Evolutionary conservation across 2,888 invertebrate species (phyloP), one percentile per base, ranked within the genome.

Genomic region (Chalcosyrphus nemorum): DNA sequence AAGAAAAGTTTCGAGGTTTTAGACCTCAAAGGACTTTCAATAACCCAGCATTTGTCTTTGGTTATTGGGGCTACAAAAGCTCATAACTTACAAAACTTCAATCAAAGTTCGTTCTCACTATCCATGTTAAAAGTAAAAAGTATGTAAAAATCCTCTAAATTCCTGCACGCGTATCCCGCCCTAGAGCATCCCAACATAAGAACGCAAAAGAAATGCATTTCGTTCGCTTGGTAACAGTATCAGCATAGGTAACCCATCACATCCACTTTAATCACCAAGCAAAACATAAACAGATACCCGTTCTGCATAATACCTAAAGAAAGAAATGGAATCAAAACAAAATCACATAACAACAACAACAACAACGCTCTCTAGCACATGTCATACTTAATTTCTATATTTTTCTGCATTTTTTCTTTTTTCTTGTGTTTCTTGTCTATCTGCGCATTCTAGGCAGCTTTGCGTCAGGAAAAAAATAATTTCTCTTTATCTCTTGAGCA

Each of bases 301-400:
- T 41, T 82, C 66, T 82, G 72, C 81, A 82, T 72, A 77, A 66
- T 66, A 66, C 71, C 71, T 59, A 56, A 43, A 32, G 32, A 5
- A 68, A 74, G 41, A 74, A 63, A 78, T 82, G 78, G 66, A 82
- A 82, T 82, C 82, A 82, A 82, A 82, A 82, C 82, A 82, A 82
- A 82, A 66, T 71, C 56, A 66, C 45, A 75, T n/a, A 75, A 19
- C 41, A 35, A 59, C 52, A n/a, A n/a, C n/a, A n/a, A n/a, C n/a
- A n/a, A n/a, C n/a, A n/a, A n/a, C n/a, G n/a, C n/a, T n/a, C n/a
- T n/a, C n/a, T n/a, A 77, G 77, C 81, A 77, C 81, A 82, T 77
- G 81, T 72, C 77, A 72, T 77, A 66, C 43, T 61, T 54, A 76
- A 77, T 68, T 68, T 57, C 45, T 47, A 50, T 78, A n/a, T 80